phyloP scores from a whole-genome alignment of 2,797 vertebrate species.

The Anomalospiza imberbis region DNA sequence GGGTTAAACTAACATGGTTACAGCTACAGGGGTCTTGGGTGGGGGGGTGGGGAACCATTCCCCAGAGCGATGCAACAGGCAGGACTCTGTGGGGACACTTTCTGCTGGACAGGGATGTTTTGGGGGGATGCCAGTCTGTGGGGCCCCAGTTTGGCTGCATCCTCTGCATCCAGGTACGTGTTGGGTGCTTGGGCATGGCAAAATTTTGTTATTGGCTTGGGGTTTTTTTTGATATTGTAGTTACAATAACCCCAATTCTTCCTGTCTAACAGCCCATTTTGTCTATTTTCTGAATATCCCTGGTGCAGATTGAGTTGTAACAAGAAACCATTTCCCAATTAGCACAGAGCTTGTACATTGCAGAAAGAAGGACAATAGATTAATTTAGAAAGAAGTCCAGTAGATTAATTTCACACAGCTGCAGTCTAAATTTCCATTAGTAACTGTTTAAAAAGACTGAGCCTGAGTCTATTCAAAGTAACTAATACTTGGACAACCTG shows the following conservation, averaged over 20 bases:
- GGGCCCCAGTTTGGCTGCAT: not conserved
- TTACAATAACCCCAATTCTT: accelerated
- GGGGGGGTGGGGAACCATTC: too few species aligned
- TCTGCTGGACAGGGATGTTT: not conserved
- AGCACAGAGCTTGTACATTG: not conserved
- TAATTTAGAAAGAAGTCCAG: not conserved
- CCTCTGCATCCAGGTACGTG: not conserved
- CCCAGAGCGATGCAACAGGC: too few species aligned
- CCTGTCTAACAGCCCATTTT: not conserved
- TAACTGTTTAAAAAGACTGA: not conserved
- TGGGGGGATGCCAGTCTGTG: accelerated
- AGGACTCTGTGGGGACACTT: not conserved
- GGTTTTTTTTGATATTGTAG: not conserved
- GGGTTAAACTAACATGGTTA: too few species aligned
- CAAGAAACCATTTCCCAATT: not conserved
- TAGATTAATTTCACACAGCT: not conserved
- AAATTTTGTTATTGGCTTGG: not conserved
- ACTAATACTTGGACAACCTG: not conserved
- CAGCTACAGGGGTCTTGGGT: too few species aligned
- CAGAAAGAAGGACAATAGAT: not conserved
- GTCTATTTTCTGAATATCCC: not conserved
- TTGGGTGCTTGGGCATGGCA: not conserved
- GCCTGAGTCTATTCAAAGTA: not conserved
- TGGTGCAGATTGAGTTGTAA: not conserved
- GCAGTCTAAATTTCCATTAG: not conserved